A percentile compares a stretch with the other conserved stretches of the same genome.
Evolutionary conservation across 2,113 vertebrate genomes (phyloP).

Genomic region (Steatornis caripensis): DNA sequence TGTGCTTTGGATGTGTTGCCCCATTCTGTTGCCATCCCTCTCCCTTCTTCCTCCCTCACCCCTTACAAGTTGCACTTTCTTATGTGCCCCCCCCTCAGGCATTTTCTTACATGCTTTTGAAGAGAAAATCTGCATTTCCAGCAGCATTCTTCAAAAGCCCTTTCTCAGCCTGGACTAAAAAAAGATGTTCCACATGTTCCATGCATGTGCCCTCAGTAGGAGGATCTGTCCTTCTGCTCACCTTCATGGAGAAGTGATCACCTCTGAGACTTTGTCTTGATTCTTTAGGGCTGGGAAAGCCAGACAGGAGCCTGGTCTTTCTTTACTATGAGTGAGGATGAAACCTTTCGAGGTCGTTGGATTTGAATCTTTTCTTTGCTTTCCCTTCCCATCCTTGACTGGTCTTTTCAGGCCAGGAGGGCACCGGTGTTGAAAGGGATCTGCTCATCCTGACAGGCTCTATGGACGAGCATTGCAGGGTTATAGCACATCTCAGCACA

Average conservation of each 20-base stretch:
- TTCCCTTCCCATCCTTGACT: neutral
- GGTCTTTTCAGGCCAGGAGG: neutral
- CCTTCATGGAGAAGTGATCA: neutral
- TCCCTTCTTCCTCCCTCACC: neutral
- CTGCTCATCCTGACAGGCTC: neutral
- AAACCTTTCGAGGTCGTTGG: neutral
- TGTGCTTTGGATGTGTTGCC: neutral
- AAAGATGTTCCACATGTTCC: rapidly evolving
- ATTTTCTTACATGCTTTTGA: neutral
- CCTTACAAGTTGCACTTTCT: neutral
- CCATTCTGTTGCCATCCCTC: neutral
- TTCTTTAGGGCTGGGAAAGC: neutral
- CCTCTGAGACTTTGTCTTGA: neutral
- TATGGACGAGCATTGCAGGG: neutral
- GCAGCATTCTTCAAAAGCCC: neutral
- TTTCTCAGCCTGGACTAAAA: neutral
- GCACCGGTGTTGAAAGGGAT: neutral
- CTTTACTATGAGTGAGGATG: neutral
- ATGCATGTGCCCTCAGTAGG: neutral
- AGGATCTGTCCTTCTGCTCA: neutral
- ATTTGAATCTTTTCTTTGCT: neutral
- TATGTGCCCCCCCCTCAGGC: rapidly evolving
- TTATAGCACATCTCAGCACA: neutral
- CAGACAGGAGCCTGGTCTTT: neutral
- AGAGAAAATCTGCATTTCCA: neutral